phyloP scores from a whole-genome alignment of 2,113 vertebrate genomes.

The Serilophus lunatus region DNA sequence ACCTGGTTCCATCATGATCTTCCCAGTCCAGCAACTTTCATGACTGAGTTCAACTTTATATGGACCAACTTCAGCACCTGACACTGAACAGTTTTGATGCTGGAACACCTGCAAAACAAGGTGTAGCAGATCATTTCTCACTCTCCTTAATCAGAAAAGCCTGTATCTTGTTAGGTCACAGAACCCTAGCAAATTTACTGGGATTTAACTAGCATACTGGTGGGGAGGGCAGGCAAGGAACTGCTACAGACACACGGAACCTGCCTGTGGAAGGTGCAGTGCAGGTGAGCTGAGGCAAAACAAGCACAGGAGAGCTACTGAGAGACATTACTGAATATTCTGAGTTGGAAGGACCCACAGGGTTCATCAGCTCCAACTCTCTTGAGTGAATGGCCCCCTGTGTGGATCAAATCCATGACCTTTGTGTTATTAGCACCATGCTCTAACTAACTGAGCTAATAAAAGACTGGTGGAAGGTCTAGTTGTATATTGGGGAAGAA shows the following conservation, averaged over 20 bases:
- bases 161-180: neutral
- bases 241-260: accelerated
- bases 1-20: accelerated
- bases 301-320: neutral
- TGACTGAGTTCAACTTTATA: accelerated
- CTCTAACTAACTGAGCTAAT: neutral
- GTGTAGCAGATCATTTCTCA: neutral
- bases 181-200: neutral
- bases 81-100: neutral
- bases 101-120: neutral
- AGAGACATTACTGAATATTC: neutral
- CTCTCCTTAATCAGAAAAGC: neutral
- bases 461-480: neutral
- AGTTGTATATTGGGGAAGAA: neutral
- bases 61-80: neutral
- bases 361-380: neutral
- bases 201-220: neutral
- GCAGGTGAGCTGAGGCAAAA: neutral
- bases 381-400: neutral
- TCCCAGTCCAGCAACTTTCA: accelerated
- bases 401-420: accelerated
- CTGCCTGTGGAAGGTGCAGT: accelerated
- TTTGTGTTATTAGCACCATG: neutral
- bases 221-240: neutral
- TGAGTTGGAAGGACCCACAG: neutral